phyloP scores from a whole-genome alignment of 2,797 vertebrate species.

The Cossypha caffra region DNA sequence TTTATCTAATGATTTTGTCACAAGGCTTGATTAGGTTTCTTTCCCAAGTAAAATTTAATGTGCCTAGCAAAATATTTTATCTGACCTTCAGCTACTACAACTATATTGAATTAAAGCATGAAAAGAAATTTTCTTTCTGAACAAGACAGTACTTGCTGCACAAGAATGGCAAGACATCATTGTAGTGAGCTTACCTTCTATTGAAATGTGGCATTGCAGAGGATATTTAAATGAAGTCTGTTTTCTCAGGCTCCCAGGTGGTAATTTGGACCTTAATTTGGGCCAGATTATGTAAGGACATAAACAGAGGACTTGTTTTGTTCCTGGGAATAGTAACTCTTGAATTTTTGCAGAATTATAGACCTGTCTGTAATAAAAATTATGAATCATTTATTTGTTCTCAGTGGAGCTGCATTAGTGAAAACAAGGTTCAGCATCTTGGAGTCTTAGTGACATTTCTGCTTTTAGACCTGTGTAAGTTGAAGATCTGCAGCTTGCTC shows the following conservation, averaged over 20 bases:
- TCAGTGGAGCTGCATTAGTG: neutral
- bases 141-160: neutral
- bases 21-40: neutral
- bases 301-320: neutral
- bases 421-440: neutral
- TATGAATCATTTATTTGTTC: neutral
- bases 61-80: neutral
- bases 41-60: neutral
- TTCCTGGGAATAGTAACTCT: neutral
- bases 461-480: neutral
- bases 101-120: neutral
- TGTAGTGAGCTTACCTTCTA: neutral
- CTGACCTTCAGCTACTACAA: neutral
- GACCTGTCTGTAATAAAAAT: neutral
- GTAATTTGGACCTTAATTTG: neutral
- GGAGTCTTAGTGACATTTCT: neutral
- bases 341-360: neutral
- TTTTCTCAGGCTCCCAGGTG: neutral
- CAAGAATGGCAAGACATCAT: neutral
- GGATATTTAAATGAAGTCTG: neutral
- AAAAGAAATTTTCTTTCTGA: neutral
- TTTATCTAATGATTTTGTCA: neutral
- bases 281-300: neutral
- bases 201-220: neutral
- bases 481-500: neutral